These are phyloP conservation scores for Anastrepha obliqua DNA, from an alignment of 1,140 invertebrate genomes.

Conservation along the genomic window DNA sequence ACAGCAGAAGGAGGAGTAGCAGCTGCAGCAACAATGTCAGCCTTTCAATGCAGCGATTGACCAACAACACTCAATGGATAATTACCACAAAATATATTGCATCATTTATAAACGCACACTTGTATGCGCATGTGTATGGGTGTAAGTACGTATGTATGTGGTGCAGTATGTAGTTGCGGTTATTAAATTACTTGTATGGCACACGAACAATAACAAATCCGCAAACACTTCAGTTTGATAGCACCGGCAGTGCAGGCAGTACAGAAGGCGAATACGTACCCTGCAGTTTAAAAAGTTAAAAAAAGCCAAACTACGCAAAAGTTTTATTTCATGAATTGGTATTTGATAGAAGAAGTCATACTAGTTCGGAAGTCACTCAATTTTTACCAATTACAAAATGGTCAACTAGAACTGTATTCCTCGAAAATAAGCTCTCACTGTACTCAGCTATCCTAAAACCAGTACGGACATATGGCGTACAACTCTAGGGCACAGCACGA, in stretches of 20 bases:
- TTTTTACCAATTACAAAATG: too few species aligned
- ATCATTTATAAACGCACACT: not conserved
- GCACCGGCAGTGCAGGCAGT: not conserved
- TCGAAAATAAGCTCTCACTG: too few species aligned
- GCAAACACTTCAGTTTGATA: not conserved
- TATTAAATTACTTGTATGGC: not conserved
- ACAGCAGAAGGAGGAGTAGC: not conserved
- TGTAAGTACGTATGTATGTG: not conserved
- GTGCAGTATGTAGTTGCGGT: not conserved
- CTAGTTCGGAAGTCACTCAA: too few species aligned
- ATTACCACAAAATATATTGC: constrained; percentile 48
- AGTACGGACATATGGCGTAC: too few species aligned
- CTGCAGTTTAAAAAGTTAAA: too few species aligned
- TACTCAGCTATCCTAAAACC: too few species aligned
- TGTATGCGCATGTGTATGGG: not conserved
- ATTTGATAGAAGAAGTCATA: too few species aligned
- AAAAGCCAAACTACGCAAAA: too few species aligned
- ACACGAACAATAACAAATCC: not conserved
- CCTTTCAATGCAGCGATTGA: not conserved
- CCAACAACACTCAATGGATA: constrained; percentile 12
- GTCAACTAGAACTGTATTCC: too few species aligned
- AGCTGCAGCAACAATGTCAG: not conserved
- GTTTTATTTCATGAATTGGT: too few species aligned
- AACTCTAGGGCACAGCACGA: too few species aligned
- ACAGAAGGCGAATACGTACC: not conserved